Conservation (phyloP, 2,888 invertebrate genomes). For the Rambutsinella grinnellia region DNA sequence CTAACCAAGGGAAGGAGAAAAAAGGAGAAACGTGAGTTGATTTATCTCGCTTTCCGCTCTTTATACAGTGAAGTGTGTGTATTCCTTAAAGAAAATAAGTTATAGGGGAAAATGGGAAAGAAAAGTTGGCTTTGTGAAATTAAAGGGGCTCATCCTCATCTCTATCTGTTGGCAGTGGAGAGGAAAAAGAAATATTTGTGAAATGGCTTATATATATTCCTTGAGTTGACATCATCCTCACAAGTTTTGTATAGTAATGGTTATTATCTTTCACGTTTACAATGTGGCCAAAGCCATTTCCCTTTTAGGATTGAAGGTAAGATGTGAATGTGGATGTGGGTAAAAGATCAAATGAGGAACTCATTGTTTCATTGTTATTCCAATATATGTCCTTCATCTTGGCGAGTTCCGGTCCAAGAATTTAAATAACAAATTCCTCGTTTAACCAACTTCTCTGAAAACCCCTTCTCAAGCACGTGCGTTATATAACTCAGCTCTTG, state of each 20-base stretch:
- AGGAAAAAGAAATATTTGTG: too few species aligned
- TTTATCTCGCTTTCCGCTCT: slow-evolving; percentile 45
- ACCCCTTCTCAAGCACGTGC: slow-evolving; percentile 14
- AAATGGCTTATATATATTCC: too few species aligned
- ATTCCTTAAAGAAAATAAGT: too few species aligned
- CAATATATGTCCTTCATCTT: slow-evolving; percentile 15
- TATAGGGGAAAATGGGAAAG: slow-evolving; percentile 13
- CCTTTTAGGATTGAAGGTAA: not conserved
- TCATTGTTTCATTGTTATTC: slow-evolving; percentile 42
- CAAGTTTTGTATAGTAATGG: too few species aligned
- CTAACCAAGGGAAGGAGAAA: slow-evolving; percentile 13
- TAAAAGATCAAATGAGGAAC: slow-evolving; percentile 9
- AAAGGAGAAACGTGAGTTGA: slow-evolving; percentile 45
- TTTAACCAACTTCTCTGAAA: slow-evolving; percentile 29
- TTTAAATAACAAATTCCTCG: slow-evolving; percentile 49
- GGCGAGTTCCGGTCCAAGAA: slow-evolving; percentile 36
- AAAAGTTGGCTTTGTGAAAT: slow-evolving; percentile 41
- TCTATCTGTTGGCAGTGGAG: too few species aligned
- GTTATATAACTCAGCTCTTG: slow-evolving; percentile 1
- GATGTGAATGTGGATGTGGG: too few species aligned
- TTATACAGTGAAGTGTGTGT: not conserved
- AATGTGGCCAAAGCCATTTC: not conserved
- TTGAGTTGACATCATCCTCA: too few species aligned
- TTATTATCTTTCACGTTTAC: too few species aligned
- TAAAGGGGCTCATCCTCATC: slow-evolving; percentile 31